Evolutionary conservation across 1,140 invertebrate genomes (phyloP), one percentile per base, ranked within the genome.

Genomic region (Goniozus legneri): DNA sequence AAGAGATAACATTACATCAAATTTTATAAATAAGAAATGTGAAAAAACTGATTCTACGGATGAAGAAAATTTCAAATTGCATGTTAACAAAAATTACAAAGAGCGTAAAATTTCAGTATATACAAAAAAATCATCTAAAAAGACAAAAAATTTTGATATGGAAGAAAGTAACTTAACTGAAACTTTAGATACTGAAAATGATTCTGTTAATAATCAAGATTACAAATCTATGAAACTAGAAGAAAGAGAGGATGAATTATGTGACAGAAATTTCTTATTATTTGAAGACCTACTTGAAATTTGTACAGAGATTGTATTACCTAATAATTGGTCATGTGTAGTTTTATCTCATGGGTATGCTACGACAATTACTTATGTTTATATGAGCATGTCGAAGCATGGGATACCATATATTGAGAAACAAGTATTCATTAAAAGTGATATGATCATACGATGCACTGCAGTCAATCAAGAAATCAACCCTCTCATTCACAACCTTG

Each of bases 251-350:
- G 18, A 50, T 16, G 56, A 58, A 12, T 39, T 16, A 3, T 64
- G n/a, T n/a, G n/a, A n/a, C n/a, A n/a, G n/a, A n/a, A n/a, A n/a
- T n/a, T n/a, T n/a, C n/a, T n/a, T 71, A 58, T 43, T 73, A 16
- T 75, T 75, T 44, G 69, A 75, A 52, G 72, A 73, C 54, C 54
- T 75, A 14, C 47, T 73, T 8, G 72, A 75, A 56, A 42, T 67
- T 24, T 71, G 60, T 44, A 65, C 66, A 30, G 71, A 75, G 55
- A 52, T 67, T 8, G 49, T 36, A n/a, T 50, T 75, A 19, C 72
- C 69, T 2, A 58, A 54, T 19, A 64, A 67, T 12, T 75, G 72
- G 72, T 63, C 60, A 0, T 58, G 62, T 15, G 57, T 65, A 39
- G 63, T 73, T 6, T 67, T 64, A 15, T 69, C 67, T 0, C 69